Evolutionary conservation across 2,113 vertebrate species (phyloP).

Genomic region (Porphyrio hochstetteri): DNA sequence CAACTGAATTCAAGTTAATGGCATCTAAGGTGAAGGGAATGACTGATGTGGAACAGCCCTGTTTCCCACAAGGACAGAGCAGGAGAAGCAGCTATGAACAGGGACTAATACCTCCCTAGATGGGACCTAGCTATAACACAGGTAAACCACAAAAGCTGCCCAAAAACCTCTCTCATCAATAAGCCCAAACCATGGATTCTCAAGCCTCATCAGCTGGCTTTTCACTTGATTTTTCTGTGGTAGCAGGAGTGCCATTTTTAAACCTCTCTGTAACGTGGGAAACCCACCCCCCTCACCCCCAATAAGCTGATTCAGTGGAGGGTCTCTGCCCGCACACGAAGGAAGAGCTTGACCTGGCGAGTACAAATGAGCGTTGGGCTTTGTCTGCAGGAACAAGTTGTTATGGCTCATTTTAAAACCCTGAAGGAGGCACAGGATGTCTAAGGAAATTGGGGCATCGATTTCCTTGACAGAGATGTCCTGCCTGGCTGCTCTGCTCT

Average conservation of each 20-base stretch:
- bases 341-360: background rate
- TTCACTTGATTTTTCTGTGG: background rate
- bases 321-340: background rate
- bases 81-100: background rate
- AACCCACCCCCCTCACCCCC: background rate
- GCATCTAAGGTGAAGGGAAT: background rate
- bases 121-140: background rate
- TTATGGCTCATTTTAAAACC: conserved; percentile 14
- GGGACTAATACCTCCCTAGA: background rate
- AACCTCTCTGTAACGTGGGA: background rate
- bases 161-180: background rate
- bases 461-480: conserved; percentile 54
- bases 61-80: background rate
- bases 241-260: background rate
- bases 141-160: background rate
- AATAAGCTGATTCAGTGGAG: background rate
- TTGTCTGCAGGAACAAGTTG: conserved; percentile 43
- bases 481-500: conserved; percentile 41
- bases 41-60: background rate
- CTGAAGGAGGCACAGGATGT: conserved; percentile 64
- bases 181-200: background rate
- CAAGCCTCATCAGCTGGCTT: background rate
- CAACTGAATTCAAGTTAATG: background rate
- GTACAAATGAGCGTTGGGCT: conserved; percentile 1
- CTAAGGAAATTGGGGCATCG: conserved; percentile 47